phyloP scores from a whole-genome alignment of 2,797 vertebrate species.

The Anguilla megastoma region DNA sequence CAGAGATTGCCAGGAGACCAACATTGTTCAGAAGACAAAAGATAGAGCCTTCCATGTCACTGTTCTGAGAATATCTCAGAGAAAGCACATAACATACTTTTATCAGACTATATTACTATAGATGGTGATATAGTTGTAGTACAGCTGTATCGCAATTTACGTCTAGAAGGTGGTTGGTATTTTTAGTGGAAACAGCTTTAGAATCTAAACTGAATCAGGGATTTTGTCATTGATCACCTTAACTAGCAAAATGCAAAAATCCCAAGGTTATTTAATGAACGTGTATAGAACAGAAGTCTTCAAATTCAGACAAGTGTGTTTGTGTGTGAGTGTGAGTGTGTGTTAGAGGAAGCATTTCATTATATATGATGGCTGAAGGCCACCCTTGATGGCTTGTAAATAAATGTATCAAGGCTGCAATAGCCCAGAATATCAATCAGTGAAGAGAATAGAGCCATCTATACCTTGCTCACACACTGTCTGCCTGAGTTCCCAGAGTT shows the following conservation, averaged over 20 bases:
- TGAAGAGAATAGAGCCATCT: not conserved
- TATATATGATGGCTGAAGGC: constrained; percentile 57
- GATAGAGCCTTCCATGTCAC: not conserved
- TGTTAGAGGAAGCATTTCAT: constrained; percentile 45
- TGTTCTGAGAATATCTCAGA: not conserved
- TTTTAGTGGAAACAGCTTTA: not conserved
- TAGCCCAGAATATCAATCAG: constrained; percentile 38
- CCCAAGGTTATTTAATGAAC: not conserved
- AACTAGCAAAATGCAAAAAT: not conserved
- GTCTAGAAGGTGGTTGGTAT: not conserved
- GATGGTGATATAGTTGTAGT: not conserved
- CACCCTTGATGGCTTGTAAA: constrained; percentile 58
- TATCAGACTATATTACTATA: not conserved
- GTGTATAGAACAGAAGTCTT: not conserved
- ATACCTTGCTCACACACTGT: not conserved
- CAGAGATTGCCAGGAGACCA: not conserved
- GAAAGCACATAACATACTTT: not conserved
- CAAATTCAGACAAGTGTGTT: not conserved
- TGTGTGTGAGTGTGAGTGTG: not conserved
- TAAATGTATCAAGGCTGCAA: constrained; percentile 60
- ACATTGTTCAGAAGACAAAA: not conserved
- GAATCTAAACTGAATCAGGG: not conserved
- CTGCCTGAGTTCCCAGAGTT: not conserved
- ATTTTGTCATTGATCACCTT: not conserved
- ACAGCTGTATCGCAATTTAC: not conserved